phyloP scores from a whole-genome alignment of 2,888 invertebrate species.

The Podabrus alpinus region DNA sequence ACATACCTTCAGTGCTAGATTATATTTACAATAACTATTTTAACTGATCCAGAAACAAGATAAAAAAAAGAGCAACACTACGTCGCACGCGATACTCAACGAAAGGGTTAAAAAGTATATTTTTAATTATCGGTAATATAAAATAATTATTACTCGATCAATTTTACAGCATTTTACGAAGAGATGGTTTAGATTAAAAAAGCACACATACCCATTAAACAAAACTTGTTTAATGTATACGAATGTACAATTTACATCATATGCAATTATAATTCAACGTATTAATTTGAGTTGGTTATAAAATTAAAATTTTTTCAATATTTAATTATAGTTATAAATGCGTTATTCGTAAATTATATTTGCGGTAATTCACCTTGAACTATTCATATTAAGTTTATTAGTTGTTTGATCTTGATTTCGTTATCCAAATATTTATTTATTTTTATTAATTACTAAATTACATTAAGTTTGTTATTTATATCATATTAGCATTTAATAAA shows the following conservation, averaged over 20 bases:
- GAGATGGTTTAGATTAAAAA: neutral
- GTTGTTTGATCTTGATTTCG: neutral
- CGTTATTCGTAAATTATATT: neutral
- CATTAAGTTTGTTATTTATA: neutral
- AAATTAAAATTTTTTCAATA: neutral
- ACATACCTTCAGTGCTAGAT: too few relatives aligned
- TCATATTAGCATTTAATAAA: neutral
- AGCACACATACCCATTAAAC: neutral
- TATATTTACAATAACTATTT: too few relatives aligned
- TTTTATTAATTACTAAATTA: neutral
- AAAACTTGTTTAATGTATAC: neutral
- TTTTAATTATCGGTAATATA: neutral
- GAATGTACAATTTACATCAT: neutral
- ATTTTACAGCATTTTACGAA: neutral
- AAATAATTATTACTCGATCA: neutral
- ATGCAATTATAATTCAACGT: neutral
- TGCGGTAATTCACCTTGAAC: neutral
- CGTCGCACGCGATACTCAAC: neutral
- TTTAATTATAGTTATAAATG: neutral
- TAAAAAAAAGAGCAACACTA: too few relatives aligned
- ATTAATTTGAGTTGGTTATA: neutral
- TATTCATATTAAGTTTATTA: neutral
- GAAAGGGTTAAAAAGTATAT: neutral
- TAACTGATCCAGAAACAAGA: too few relatives aligned
- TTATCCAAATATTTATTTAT: neutral